These are phyloP conservation scores for Tipula helvola DNA, from an alignment of 2,888 invertebrate species.

Conservation along the genomic window DNA sequence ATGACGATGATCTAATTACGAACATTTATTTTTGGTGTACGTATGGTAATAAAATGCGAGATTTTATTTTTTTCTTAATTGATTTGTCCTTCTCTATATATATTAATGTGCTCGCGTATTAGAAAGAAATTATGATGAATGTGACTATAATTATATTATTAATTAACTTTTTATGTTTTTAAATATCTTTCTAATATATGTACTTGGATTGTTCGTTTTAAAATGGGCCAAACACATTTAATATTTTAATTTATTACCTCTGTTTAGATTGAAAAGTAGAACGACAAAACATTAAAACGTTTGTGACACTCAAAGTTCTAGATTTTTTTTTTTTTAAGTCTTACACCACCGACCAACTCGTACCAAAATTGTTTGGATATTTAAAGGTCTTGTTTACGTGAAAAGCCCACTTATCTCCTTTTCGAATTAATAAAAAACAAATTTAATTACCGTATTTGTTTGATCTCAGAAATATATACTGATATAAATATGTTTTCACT, in stretches of 20 bases:
- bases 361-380: neutral
- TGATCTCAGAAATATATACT: neutral
- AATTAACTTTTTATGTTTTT: neutral
- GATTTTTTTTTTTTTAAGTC: neutral
- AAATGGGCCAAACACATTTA: neutral
- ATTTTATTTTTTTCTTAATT: neutral
- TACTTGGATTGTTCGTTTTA: neutral
- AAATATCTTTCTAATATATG: neutral
- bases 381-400: neutral
- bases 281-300: neutral
- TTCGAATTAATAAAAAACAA: neutral
- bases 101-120: neutral
- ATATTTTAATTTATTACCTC: neutral
- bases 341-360: neutral
- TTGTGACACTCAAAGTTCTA: neutral
- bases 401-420: neutral
- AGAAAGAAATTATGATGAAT: neutral
- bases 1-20: neutral
- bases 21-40: neutral
- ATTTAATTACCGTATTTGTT: neutral
- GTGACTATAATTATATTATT: neutral
- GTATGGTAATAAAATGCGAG: neutral
- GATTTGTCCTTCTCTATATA: neutral
- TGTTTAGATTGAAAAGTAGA: neutral
- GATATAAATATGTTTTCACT: neutral